phyloP scores from a whole-genome alignment of 2,113 vertebrate species.

The Corythoichthys intestinalis region DNA sequence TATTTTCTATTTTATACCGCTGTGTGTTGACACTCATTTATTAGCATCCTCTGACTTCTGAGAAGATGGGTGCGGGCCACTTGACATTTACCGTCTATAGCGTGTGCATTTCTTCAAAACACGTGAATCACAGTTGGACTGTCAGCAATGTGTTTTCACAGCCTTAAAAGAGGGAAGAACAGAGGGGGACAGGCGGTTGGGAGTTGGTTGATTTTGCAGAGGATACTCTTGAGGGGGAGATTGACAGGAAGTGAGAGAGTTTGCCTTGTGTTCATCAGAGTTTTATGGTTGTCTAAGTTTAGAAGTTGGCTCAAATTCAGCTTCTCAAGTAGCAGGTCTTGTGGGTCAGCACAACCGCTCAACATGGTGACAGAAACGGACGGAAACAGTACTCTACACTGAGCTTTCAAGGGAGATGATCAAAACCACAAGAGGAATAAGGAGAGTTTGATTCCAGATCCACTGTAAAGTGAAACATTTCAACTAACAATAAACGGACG shows the following conservation, averaged over 20 bases:
- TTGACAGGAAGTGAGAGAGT: constrained; percentile 45
- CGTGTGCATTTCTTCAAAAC: constrained; percentile 26
- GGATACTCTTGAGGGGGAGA: constrained; percentile 30
- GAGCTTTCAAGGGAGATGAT: constrained; percentile 25
- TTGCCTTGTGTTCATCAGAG: constrained; percentile 58
- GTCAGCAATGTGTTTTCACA: constrained; percentile 13
- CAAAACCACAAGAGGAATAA: constrained; percentile 12
- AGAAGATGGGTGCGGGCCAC: constrained; percentile 12
- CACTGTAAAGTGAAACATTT: constrained; percentile 9
- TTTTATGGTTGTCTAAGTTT: constrained; percentile 75
- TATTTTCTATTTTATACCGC: not conserved
- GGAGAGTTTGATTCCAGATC: constrained; percentile 2
- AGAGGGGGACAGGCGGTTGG: not conserved
- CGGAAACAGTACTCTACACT: constrained; percentile 15
- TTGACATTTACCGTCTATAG: constrained; percentile 1
- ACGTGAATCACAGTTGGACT: constrained; percentile 23
- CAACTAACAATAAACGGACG: constrained; percentile 16
- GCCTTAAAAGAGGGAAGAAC: constrained; percentile 1
- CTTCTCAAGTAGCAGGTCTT: constrained; percentile 73
- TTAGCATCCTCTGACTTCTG: not conserved
- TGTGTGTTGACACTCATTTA: not conserved
- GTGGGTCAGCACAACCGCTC: constrained; percentile 39
- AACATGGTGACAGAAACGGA: constrained; percentile 36
- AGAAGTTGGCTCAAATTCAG: constrained; percentile 64
- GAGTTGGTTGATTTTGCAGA: constrained; percentile 18